phyloP scores from a whole-genome alignment of 2,888 invertebrate species.

The Trachelus tabidus region DNA sequence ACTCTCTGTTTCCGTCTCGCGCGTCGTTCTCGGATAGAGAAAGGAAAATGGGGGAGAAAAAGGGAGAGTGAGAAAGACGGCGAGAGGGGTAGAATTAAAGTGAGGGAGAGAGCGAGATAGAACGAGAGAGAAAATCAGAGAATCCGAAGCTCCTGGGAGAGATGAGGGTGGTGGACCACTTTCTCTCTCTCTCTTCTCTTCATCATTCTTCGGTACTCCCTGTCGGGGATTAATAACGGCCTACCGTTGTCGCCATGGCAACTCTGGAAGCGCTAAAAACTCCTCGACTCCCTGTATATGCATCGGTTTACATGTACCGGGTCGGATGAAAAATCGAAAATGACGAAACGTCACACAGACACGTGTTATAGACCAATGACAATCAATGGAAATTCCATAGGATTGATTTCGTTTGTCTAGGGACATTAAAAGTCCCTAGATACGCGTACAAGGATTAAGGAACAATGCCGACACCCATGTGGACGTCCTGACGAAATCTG shows the following conservation, averaged over 20 bases:
- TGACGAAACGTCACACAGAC: not conserved
- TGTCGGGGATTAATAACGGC: conserved; percentile 60
- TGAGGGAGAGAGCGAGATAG: conserved; percentile 6
- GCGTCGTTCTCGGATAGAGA: not conserved
- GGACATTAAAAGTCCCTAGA: not conserved
- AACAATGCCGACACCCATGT: not conserved
- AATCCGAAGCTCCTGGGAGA: conserved; percentile 27
- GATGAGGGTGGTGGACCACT: conserved; percentile 10
- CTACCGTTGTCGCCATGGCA: conserved; percentile 58
- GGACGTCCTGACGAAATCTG: not conserved
- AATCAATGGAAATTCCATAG: not conserved
- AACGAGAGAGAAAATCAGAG: conserved; percentile 26
- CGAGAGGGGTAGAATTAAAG: conserved; percentile 18
- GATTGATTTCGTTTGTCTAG: not conserved
- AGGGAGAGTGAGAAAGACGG: conserved; percentile 11
- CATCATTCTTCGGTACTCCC: conserved; percentile 47
- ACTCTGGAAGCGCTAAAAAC: conserved; percentile 52
- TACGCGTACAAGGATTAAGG: not conserved
- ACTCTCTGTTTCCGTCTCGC: conserved; percentile 19
- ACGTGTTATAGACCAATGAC: not conserved
- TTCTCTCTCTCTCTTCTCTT: conserved; percentile 37
- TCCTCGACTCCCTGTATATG: conserved; percentile 27
- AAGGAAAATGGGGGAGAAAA: conserved; percentile 3
- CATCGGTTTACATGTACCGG: not conserved
- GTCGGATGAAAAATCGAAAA: not conserved